Evolutionary conservation across 1,140 invertebrate genomes (phyloP), one percentile per base, ranked within the genome.

Genomic region (Hyles vespertilio): DNA sequence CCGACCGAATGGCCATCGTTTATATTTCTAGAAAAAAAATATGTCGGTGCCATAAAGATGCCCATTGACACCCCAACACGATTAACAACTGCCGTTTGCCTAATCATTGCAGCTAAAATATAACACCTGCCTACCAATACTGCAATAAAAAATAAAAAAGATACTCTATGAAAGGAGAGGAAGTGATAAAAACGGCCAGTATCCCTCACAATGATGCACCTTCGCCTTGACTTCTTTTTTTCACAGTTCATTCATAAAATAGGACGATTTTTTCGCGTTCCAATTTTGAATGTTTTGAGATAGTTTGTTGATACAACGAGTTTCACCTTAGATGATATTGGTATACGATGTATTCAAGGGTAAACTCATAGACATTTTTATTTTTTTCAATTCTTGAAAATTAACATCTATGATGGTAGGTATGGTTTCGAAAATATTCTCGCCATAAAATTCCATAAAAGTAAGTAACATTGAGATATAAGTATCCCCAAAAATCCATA

Each of bases 101-200:
- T 77, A 76, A 83, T 81, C 80, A 79, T 71, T 67, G 60, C 60
- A 67, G 65, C 55, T 52, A 67, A 40, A 40, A 40, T 67, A 70
- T 69, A 70, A 70, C 80, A 83, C 77, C 80, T 83, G 80, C 69
- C 62, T 64, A 65, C 79, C 79, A 79, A 83, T 79, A 74, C 75
- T 72, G 72, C 77, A 74, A 79, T 69, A 76, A 53, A 54, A 48
- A 65, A 63, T 52, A 72, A 56, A 57, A 69, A 71, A 69, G 61
- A 63, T 59, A 62, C 43, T 49, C n/a, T 34, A 62, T 71, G 67
- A 82, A 82, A 74, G 65, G 50, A 67, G 63, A 83, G 80, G 80
- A 83, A 83, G 78, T 74, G 66, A 70, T 65, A 78, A 78, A 76
- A 82, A 77, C 22, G 40, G 52, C 52, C 8, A 54, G 73, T 48